phyloP scores from a whole-genome alignment of 2,888 invertebrate genomes.

The Agriopis leucophaearia region DNA sequence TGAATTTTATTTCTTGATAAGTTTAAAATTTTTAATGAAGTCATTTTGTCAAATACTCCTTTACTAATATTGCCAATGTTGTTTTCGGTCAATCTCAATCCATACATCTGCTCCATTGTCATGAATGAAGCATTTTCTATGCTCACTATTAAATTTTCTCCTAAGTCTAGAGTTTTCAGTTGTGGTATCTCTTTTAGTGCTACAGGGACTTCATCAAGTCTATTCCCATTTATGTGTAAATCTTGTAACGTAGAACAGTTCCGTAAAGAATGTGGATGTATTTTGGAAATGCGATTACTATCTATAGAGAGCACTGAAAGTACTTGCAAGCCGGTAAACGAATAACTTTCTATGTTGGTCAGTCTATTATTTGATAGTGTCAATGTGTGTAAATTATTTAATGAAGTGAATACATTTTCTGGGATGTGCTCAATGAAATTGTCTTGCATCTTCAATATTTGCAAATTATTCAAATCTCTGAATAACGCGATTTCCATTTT shows the following conservation, averaged over 20 bases:
- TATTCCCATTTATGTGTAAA: slow-evolving; percentile 93
- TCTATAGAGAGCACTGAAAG: slow-evolving; percentile 92
- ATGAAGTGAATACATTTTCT: slow-evolving; percentile 92
- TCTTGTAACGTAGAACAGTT: slow-evolving; percentile 94
- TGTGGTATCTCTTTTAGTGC: slow-evolving; percentile 91
- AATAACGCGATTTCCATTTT: slow-evolving; percentile 92
- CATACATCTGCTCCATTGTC: slow-evolving; percentile 92
- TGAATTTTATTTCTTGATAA: slow-evolving; percentile 94
- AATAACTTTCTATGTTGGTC: slow-evolving; percentile 90
- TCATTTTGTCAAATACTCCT: slow-evolving; percentile 92
- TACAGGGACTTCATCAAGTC: slow-evolving; percentile 91
- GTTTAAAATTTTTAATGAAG: slow-evolving; percentile 92
- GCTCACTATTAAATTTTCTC: slow-evolving; percentile 93
- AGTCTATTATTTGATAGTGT: slow-evolving; percentile 93
- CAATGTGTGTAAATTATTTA: slow-evolving; percentile 92
- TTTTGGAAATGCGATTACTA: slow-evolving; percentile 91
- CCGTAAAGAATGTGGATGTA: slow-evolving; percentile 91
- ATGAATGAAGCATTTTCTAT: slow-evolving; percentile 93
- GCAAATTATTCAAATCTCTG: slow-evolving; percentile 91
- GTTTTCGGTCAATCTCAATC: slow-evolving; percentile 94
- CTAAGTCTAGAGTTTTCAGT: slow-evolving; percentile 93
- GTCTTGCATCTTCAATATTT: slow-evolving; percentile 92
- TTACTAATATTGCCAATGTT: slow-evolving; percentile 92
- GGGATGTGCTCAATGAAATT: slow-evolving; percentile 92
- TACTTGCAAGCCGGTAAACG: slow-evolving; percentile 91